Conservation (phyloP, 2,797 vertebrate species). For the Peromyscus eremicus region DNA sequence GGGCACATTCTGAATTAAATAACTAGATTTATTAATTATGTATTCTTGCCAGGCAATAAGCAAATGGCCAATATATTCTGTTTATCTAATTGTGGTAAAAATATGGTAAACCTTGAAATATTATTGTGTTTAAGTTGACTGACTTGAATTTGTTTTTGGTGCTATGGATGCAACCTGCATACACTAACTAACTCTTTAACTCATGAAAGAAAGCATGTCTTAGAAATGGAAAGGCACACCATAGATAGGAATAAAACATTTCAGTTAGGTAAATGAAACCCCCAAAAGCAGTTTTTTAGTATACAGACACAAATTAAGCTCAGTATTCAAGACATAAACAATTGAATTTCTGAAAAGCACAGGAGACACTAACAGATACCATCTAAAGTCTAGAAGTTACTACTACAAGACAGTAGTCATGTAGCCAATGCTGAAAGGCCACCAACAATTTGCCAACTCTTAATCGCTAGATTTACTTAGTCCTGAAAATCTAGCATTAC, state of each 20-base stretch:
- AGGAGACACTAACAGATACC: background rate
- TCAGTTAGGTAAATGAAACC: background rate
- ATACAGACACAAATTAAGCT: slow-evolving; percentile 15
- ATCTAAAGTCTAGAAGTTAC: background rate
- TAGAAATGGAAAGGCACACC: background rate
- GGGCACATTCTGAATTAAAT: slow-evolving; percentile 6
- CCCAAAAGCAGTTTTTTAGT: background rate
- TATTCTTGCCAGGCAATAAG: background rate
- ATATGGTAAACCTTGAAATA: background rate
- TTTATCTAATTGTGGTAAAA: slow-evolving; percentile 42
- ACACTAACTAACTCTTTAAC: slow-evolving; percentile 9
- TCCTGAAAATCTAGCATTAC: background rate
- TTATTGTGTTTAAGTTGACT: slow-evolving; percentile 35
- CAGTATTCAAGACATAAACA: background rate
- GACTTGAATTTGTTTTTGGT: background rate
- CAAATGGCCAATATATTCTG: slow-evolving; percentile 24
- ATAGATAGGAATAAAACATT: background rate
- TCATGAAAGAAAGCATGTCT: slow-evolving; percentile 16
- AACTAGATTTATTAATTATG: background rate
- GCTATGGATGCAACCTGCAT: background rate
- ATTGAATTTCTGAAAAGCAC: slow-evolving; percentile 22
- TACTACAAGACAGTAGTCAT: background rate
- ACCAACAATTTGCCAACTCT: background rate
- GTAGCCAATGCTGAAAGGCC: background rate
- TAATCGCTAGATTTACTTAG: slow-evolving; percentile 30